Percentiles rank a stretch among this genome's conserved stretches.
Evolutionary conservation across 2,113 vertebrate genomes (phyloP).

Genomic region (Elanus axillaris): DNA sequence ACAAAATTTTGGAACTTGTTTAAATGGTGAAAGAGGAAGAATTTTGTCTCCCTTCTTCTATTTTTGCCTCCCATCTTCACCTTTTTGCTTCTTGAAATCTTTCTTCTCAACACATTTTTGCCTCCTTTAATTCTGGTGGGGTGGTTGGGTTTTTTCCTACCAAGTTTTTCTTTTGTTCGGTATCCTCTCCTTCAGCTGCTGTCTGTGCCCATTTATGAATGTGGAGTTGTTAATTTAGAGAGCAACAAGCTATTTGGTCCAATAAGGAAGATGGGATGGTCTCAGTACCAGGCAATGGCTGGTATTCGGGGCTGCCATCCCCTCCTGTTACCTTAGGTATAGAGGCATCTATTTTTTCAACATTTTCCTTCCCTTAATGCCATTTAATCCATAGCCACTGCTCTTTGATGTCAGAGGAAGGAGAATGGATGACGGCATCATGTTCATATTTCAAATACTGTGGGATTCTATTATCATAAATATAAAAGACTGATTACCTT

Average conservation of each 20-base stretch:
- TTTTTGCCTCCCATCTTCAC: neutral
- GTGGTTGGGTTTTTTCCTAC: neutral
- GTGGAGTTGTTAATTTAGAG: neutral
- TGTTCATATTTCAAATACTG: neutral
- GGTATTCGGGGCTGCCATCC: neutral
- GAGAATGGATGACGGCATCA: neutral
- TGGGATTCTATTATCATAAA: neutral
- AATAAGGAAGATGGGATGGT: neutral
- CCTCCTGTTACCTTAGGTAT: neutral
- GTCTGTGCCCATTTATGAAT: neutral
- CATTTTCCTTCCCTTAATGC: neutral
- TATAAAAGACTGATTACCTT: neutral
- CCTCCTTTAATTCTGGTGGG: neutral
- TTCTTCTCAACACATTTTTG: neutral
- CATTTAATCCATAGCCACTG: neutral
- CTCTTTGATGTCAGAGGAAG: neutral
- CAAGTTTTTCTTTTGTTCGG: too few relatives aligned
- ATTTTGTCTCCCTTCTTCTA: neutral
- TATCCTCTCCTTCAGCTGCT: neutral
- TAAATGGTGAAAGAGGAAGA: neutral
- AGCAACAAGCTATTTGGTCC: neutral
- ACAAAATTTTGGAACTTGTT: neutral
- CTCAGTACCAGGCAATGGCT: neutral
- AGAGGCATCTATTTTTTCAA: neutral
- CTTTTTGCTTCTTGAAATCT: neutral